Conservation (phyloP, 2,113 vertebrate genomes). For the Vulpes vulpes region DNA sequence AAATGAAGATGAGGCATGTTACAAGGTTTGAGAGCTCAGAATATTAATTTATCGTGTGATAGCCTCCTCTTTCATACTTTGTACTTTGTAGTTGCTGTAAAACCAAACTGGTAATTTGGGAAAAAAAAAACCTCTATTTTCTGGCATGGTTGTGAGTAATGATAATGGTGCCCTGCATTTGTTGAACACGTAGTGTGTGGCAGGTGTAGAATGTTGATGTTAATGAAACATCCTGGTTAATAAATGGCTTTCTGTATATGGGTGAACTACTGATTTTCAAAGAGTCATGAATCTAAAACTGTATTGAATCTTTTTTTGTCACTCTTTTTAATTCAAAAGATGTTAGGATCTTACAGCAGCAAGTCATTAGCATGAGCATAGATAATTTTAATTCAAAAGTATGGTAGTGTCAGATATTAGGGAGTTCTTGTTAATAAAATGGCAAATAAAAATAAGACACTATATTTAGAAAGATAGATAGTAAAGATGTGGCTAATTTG, state of each 20-base stretch:
- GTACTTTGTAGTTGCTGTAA: not conserved
- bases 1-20: not conserved
- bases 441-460: not conserved
- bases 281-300: slow-evolving; percentile 25
- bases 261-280: not conserved
- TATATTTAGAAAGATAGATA: slow-evolving; percentile 31
- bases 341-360: slow-evolving; percentile 19
- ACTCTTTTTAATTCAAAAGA: slow-evolving; percentile 55
- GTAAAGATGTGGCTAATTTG: not conserved
- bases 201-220: not conserved
- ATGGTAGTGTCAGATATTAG: not conserved
- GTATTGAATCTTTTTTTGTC: not conserved
- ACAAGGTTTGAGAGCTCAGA: not conserved
- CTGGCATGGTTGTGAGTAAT: not conserved
- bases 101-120: not conserved
- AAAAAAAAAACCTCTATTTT: not conserved
- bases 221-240: not conserved
- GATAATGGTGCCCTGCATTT: not conserved
- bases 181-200: not conserved
- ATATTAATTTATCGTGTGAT: not conserved
- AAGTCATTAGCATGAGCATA: slow-evolving; percentile 41
- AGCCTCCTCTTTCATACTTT: not conserved
- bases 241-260: not conserved
- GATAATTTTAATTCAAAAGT: slow-evolving; percentile 59
- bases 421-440: slow-evolving; percentile 33